Evolutionary conservation across 2,888 invertebrate genomes (phyloP).

Genomic region (Sinodicranocentrus sp.): DNA sequence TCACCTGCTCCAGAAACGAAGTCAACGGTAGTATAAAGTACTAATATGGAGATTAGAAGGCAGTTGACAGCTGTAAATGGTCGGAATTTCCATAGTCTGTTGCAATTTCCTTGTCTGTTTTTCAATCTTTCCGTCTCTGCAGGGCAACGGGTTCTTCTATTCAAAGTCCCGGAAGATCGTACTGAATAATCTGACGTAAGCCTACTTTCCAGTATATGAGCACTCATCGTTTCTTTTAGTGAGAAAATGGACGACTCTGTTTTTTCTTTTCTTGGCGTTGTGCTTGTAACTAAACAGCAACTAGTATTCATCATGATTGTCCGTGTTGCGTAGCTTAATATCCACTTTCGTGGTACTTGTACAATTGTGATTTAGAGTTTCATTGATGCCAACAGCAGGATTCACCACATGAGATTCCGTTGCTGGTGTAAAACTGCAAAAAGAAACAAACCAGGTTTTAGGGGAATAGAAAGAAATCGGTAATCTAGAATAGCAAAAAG

Average conservation of each 20-base stretch:
- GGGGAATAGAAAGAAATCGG: no score
- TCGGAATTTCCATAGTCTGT: constrained; percentile 31
- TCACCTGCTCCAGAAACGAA: constrained; percentile 53
- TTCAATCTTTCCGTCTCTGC: constrained; percentile 25
- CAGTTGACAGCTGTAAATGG: constrained; percentile 47
- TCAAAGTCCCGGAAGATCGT: constrained; percentile 21
- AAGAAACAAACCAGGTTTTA: no score
- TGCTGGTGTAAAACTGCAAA: no score
- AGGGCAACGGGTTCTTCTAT: neutral
- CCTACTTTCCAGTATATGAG: constrained; percentile 38
- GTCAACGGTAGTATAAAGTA: constrained; percentile 41
- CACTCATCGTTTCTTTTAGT: constrained; percentile 47
- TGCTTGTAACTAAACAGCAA: constrained; percentile 37
- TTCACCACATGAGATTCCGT: no score
- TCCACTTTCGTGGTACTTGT: constrained; percentile 2
- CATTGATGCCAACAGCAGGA: constrained; percentile 7
- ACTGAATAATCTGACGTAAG: constrained; percentile 40
- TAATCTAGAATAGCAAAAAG: no score
- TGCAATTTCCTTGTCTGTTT: neutral
- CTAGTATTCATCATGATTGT: constrained; percentile 54
- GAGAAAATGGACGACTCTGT: constrained; percentile 17
- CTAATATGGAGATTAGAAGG: constrained; percentile 49
- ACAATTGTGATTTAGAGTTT: neutral
- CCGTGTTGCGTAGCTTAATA: constrained; percentile 19
- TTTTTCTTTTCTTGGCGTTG: constrained; percentile 1